Percentiles rank a stretch among this genome's conserved stretches.
phyloP scores from a whole-genome alignment of 2,888 invertebrate genomes.

The Dynastes tityus region DNA sequence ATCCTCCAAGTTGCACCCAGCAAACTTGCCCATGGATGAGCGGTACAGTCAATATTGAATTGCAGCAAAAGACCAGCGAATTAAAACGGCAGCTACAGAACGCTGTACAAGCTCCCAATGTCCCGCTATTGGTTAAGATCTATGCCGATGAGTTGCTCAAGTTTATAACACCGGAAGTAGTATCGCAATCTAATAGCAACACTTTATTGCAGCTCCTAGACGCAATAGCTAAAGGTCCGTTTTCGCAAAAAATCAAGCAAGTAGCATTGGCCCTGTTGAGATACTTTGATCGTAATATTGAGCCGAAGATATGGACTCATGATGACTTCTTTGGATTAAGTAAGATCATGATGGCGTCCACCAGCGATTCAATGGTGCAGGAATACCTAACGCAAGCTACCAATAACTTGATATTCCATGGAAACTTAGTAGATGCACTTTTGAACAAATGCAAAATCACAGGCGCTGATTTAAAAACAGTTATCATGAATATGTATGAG shows the following conservation, averaged over 20 bases:
- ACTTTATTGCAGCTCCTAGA: neutral
- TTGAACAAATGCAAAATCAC: neutral
- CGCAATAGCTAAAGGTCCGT: neutral
- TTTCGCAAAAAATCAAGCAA: neutral
- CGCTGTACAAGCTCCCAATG: neutral
- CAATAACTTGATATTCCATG: neutral
- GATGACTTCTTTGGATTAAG: conserved; percentile 13
- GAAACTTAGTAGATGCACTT: neutral
- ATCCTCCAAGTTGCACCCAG: neutral
- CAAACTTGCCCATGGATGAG: neutral
- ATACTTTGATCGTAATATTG: neutral
- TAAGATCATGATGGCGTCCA: neutral
- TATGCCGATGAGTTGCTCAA: neutral
- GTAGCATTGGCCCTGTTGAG: neutral
- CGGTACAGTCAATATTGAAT: neutral
- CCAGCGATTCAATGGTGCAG: neutral
- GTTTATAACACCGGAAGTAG: neutral
- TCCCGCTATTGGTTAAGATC: neutral
- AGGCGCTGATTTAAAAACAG: neutral
- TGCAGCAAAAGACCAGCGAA: neutral
- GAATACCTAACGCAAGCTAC: neutral
- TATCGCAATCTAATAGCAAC: neutral
- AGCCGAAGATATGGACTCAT: neutral
- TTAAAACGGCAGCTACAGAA: neutral
- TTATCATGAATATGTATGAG: neutral